phyloP scores from a whole-genome alignment of 2,797 vertebrate genomes.

The Streptopelia turtur region DNA sequence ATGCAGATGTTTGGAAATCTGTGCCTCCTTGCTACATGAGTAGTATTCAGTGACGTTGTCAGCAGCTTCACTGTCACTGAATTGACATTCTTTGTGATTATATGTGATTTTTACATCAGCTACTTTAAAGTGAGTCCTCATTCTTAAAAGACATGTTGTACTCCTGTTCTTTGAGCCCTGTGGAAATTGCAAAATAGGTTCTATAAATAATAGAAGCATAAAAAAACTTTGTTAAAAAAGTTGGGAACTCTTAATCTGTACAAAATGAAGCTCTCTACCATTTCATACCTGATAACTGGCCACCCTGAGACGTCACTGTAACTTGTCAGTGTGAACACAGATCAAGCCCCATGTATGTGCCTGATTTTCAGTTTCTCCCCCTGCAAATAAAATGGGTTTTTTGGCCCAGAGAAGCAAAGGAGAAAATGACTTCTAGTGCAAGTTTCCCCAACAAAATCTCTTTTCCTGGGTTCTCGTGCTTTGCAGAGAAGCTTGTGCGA shows the following conservation, averaged over 20 bases:
- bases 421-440: background rate
- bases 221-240: background rate
- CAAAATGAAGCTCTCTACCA: background rate
- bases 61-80: background rate
- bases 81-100: background rate
- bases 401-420: background rate
- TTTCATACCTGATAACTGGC: background rate
- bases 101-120: background rate
- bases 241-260: background rate
- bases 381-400: fast-evolving
- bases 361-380: background rate
- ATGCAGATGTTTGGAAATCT: background rate
- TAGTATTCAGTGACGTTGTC: background rate
- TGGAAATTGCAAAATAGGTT: background rate
- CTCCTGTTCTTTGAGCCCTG: background rate
- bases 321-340: background rate
- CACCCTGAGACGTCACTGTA: fast-evolving
- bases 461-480: background rate
- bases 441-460: background rate
- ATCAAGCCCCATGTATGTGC: background rate
- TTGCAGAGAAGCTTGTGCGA: fast-evolving
- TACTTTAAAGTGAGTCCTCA: background rate
- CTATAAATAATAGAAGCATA: background rate
- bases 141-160: background rate
- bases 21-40: background rate